These are phyloP conservation scores for Ochropacha duplaris DNA, from an alignment of 2,888 invertebrate species.

Conservation along the genomic window DNA sequence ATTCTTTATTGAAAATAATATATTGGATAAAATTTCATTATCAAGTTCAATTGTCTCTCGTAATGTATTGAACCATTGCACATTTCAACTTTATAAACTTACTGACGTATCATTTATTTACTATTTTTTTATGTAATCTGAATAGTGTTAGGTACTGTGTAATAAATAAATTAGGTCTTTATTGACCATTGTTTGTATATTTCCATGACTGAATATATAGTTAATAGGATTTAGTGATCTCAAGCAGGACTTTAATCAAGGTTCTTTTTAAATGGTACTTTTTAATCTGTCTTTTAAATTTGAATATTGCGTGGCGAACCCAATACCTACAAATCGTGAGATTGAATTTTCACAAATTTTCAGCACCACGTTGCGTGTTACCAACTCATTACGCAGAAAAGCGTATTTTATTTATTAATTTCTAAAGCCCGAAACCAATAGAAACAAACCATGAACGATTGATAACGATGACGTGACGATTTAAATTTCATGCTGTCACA, in stretches of 20 bases:
- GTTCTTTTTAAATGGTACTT: not conserved
- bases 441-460: not conserved
- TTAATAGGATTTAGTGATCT: not conserved
- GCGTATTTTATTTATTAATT: not conserved
- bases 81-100: not conserved
- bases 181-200: no score
- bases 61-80: not conserved
- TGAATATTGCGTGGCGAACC: not conserved
- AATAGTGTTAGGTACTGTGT: not conserved
- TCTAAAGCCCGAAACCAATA: not conserved
- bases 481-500: not conserved
- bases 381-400: not conserved
- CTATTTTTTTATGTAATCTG: not conserved
- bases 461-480: not conserved
- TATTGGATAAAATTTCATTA: not conserved
- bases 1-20: no score
- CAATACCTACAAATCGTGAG: not conserved
- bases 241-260: not conserved
- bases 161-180: not conserved
- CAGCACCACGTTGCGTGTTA: not conserved
- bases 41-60: not conserved
- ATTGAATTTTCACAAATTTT: conserved; percentile 1
- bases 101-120: not conserved
- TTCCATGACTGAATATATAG: no score
- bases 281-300: not conserved